Conservation (phyloP, 2,113 vertebrate species). For the Suricata suricatta region DNA sequence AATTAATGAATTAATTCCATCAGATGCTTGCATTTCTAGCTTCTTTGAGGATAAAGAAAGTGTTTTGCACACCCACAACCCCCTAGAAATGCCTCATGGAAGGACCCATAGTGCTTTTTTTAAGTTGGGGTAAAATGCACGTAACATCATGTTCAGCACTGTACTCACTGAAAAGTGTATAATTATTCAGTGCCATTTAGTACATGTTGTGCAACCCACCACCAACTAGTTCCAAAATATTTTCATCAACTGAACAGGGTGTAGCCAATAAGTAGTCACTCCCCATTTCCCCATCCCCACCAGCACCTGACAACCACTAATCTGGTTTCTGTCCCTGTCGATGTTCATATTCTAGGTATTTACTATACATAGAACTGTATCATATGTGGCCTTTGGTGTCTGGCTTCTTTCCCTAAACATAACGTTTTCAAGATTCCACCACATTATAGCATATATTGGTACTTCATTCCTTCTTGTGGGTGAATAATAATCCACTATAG, state of each 20-base stretch:
- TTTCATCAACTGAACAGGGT: background rate
- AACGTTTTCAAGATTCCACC: background rate
- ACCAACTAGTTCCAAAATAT: background rate
- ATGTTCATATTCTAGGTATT: background rate
- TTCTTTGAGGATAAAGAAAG: background rate
- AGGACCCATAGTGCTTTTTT: background rate
- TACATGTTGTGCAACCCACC: background rate
- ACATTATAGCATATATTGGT: background rate
- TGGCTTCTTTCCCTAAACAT: background rate
- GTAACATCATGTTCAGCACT: background rate
- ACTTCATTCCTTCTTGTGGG: background rate
- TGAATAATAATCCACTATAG: background rate
- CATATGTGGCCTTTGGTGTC: background rate
- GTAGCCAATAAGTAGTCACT: background rate
- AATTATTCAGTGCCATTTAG: background rate
- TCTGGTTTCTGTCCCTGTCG: background rate
- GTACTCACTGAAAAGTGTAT: background rate
- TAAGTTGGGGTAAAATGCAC: background rate
- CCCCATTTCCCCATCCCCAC: too few species aligned
- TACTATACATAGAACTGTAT: background rate
- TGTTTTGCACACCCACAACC: background rate
- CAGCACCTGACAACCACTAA: background rate
- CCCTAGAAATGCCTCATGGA: background rate
- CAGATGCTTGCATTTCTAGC: background rate
- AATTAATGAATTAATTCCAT: background rate